phyloP scores from a whole-genome alignment of 2,113 vertebrate genomes.

The Taurulus bubalis region DNA sequence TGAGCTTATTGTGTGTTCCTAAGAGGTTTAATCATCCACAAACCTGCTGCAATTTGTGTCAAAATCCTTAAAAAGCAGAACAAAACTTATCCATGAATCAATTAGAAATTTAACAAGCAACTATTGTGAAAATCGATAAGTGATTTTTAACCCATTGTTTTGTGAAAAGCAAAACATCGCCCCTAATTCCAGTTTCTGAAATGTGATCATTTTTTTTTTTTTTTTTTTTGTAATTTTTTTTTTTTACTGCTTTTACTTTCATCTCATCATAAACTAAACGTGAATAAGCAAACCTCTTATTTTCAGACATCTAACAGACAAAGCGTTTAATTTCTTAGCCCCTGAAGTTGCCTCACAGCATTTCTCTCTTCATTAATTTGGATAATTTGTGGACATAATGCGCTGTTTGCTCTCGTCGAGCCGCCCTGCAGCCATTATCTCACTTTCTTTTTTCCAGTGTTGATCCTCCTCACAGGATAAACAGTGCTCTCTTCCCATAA shows the following conservation, averaged over 20 bases:
- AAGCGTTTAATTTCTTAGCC: not conserved
- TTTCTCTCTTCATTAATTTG: constrained; percentile 1
- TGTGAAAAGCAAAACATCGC: not conserved
- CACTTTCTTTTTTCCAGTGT: not conserved
- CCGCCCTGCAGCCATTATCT: constrained; percentile 11
- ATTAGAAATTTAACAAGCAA: not conserved
- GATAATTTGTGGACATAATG: not conserved
- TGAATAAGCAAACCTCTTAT: not conserved
- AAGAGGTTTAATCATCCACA: not conserved
- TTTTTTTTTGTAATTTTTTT: too few relatives aligned
- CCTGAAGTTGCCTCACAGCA: not conserved
- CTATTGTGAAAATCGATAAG: not conserved
- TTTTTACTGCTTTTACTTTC: not conserved
- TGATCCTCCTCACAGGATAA: constrained; percentile 33
- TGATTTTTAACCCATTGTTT: not conserved
- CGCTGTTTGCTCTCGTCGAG: not conserved
- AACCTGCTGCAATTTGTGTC: not conserved
- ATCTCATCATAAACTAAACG: not conserved
- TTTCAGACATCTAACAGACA: too few relatives aligned
- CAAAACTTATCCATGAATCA: not conserved
- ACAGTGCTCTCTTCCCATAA: constrained; percentile 27
- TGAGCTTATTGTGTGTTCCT: not conserved
- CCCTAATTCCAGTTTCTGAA: not conserved
- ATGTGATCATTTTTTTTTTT: too few relatives aligned
- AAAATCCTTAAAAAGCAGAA: not conserved